A percentile compares a stretch with the other conserved stretches of the same genome.
These are phyloP conservation scores for Setophaga kirtlandii DNA, from an alignment of 2,113 vertebrate species.

Conservation along the genomic window DNA sequence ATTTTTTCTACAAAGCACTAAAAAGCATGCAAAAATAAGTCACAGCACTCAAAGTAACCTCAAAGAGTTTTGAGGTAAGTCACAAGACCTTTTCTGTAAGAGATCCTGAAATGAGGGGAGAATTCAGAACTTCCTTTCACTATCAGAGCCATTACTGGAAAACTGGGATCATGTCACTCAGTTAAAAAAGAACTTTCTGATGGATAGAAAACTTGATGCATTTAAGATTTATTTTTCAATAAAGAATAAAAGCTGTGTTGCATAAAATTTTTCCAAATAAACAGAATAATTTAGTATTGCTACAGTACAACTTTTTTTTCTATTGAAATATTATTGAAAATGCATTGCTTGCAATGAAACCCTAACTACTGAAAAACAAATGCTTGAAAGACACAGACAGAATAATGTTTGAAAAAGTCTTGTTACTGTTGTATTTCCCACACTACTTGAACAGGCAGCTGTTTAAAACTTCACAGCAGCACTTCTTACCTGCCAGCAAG, in stretches of 20 bases:
- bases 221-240: neutral
- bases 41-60: neutral
- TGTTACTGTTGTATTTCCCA: neutral
- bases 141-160: neutral
- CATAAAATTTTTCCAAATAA: neutral
- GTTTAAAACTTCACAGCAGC: neutral
- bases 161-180: neutral
- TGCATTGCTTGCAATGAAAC: neutral
- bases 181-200: neutral
- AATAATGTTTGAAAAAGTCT: neutral
- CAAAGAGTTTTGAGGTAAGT: neutral
- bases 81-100: neutral
- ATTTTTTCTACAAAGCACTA: neutral
- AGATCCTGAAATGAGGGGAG: neutral
- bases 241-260: neutral
- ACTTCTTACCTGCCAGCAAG: neutral
- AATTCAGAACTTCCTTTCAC: neutral
- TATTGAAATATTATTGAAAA: neutral
- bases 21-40: neutral
- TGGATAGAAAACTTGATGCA: neutral
- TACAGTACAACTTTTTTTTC: neutral
- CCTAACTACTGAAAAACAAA: neutral
- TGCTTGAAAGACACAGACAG: neutral
- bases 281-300: neutral
- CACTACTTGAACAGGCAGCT: neutral